Percentiles rank a stretch among this genome's conserved stretches.
Conservation (phyloP, 1,140 invertebrate species). For the Ceratoteleas bidentatus region DNA sequence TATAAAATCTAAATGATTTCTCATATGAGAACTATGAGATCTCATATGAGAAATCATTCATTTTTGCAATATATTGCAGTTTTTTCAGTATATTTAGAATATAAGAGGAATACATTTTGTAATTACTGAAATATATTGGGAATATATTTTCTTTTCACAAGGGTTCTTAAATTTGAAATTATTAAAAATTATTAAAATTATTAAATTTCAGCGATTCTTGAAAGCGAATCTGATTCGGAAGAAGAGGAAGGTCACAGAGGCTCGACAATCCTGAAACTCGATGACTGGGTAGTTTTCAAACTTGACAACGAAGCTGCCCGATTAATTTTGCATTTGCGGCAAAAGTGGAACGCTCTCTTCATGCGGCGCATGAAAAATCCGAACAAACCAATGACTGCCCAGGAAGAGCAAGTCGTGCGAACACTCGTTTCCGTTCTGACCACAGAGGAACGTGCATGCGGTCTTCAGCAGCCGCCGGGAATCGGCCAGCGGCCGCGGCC, state of each 20-base stretch:
- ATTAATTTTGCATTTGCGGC: conserved; percentile 87
- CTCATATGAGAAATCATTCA: too few relatives aligned
- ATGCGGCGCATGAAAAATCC: conserved; percentile 88
- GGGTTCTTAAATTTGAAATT: too few relatives aligned
- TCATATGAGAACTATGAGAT: too few relatives aligned
- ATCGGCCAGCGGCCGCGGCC: conserved; percentile 89
- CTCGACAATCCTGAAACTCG: conserved; percentile 85
- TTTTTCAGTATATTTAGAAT: too few relatives aligned
- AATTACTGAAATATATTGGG: too few relatives aligned
- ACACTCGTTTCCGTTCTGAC: conserved; percentile 86
- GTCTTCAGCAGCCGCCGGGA: conserved; percentile 87
- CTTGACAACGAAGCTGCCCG: conserved; percentile 86
- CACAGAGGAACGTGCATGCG: conserved; percentile 87
- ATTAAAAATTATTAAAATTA: conserved; percentile 37
- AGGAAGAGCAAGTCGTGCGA: conserved; percentile 88
- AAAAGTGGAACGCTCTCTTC: conserved; percentile 90
- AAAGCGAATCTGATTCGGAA: conserved; percentile 84
- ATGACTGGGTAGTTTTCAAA: conserved; percentile 91
- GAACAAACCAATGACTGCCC: conserved; percentile 83
- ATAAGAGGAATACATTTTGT: too few relatives aligned
- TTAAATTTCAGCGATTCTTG: conserved; percentile 77
- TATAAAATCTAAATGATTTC: too few relatives aligned
- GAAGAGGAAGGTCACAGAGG: conserved; percentile 84
- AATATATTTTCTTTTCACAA: too few relatives aligned
- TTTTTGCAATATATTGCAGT: too few relatives aligned